phyloP scores from a whole-genome alignment of 2,797 vertebrate genomes.

The Alectoris magna region DNA sequence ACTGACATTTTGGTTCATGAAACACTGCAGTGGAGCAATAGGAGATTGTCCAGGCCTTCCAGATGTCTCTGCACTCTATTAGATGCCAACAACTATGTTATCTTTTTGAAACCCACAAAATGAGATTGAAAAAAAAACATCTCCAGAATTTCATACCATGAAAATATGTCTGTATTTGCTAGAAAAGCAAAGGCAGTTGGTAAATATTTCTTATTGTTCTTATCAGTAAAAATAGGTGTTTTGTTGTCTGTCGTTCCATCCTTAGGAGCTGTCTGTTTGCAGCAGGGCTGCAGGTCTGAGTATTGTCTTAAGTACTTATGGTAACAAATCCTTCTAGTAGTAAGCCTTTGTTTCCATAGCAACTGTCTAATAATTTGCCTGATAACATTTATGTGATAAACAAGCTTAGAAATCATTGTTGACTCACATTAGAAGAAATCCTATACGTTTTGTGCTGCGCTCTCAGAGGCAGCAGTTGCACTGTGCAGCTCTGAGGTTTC shows the following conservation, averaged over 20 bases:
- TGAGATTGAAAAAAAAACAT: constrained; percentile 36
- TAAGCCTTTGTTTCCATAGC: constrained; percentile 59
- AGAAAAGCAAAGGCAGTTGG: constrained; percentile 38
- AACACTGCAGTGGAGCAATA: neutral
- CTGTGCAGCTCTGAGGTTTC: constrained; percentile 38
- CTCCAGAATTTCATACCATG: constrained; percentile 36
- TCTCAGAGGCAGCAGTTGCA: constrained; percentile 35
- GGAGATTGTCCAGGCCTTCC: constrained; percentile 11
- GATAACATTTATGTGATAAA: constrained; percentile 74
- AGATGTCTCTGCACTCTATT: neutral
- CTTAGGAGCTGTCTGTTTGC: constrained; percentile 39
- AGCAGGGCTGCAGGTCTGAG: constrained; percentile 36
- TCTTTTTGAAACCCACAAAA: constrained; percentile 29
- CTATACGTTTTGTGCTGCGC: constrained; percentile 26
- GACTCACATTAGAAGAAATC: constrained; percentile 62
- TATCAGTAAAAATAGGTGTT: constrained; percentile 62
- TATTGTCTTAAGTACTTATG: constrained; percentile 68
- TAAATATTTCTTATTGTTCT: constrained; percentile 65
- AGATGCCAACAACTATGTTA: constrained; percentile 2
- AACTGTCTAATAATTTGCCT: constrained; percentile 72
- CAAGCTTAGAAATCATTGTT: constrained; percentile 70
- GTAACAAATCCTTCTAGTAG: constrained; percentile 51
- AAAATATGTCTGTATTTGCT: constrained; percentile 1
- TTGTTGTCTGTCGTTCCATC: constrained; percentile 69
- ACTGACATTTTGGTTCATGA: neutral